Base-by-base conservation (phyloP, 92 coral and sea anemone species). In the Plumapathes pennacea region DNA sequence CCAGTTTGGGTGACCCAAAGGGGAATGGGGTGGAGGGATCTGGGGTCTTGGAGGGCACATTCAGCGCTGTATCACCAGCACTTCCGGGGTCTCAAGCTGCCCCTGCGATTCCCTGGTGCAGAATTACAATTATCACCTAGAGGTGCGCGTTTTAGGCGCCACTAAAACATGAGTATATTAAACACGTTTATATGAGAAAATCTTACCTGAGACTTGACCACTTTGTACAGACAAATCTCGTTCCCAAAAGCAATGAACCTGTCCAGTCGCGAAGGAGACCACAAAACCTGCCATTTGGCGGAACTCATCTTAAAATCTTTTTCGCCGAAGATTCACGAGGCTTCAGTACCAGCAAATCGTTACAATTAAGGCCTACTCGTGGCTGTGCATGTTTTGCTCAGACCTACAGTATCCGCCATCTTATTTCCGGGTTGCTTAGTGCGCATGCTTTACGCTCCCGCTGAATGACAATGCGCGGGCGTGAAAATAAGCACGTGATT, bases 181-280 rank as follows among this genome's bases (percentile, higher is more conserved):
- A 5, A 50, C 6, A n/a, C 12, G 1, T 23, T 11, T 27, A 26
- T 34, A 27, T 6, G 5, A 23, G 23, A 27, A 4, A 0, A 22
- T 10, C n/a, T 50, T 75, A 94, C 99, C 97, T 94, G 89, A 15
- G 80, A 51, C 18, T 51, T 71, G 21, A 72, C 80, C 49, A 75
- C 84, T 59, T 89, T 85, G 85, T 94, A 94, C 46, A 94, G 74
- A 45, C 91, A 85, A 26, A 94, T 73, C 46, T 94, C 99, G 12
- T 74, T 82, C 13, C 88, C 82, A 64, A 76, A 90, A 2, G 90
- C 77, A 62, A 94, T 80, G 41, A 94, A 94, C 84, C 67, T 84
- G 73, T 94, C 99, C 2, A 46, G 84, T 31, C 74, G 82, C 46
- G 74, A 67, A 41, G 99, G 99, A 10, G 89, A 94, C 99, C 99